phyloP scores from a whole-genome alignment of 2,113 vertebrate genomes.

The Tachycineta bicolor region DNA sequence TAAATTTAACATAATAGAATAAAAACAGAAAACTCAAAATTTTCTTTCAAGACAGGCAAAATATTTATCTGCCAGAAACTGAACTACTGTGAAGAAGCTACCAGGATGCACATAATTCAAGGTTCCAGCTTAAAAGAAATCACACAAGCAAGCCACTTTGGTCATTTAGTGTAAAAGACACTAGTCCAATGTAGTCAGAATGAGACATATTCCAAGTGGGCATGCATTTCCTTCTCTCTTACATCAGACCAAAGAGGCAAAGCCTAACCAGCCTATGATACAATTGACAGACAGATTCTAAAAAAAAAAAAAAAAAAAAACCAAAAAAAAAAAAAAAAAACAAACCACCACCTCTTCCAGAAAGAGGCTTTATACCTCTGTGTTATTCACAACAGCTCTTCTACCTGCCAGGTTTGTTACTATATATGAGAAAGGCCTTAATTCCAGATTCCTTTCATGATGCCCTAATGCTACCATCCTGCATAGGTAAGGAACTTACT shows the following conservation, averaged over 20 bases:
- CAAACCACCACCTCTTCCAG: not conserved
- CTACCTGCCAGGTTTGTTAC: not conserved
- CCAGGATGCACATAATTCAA: not conserved
- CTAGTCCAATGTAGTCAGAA: not conserved
- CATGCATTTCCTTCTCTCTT: not conserved
- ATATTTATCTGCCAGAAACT: not conserved
- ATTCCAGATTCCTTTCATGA: not conserved
- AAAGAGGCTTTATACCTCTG: not conserved
- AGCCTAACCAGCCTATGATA: not conserved
- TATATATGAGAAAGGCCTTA: not conserved
- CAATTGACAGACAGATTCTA: not conserved
- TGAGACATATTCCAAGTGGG: not conserved
- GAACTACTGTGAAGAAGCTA: not conserved
- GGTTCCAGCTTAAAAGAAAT: not conserved
- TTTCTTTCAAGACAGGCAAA: not conserved
- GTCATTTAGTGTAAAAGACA: not conserved
- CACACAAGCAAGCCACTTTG: not conserved
- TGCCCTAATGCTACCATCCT: fast-evolving
- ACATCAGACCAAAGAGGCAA: not conserved
- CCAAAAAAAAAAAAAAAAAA: not conserved
- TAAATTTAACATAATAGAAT: not conserved
- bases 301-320: not conserved
- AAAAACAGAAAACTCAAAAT: not conserved
- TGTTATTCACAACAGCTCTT: not conserved
- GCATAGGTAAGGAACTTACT: not conserved